These are phyloP conservation scores for Balearica regulorum DNA, from an alignment of 2,797 vertebrate species.

Conservation along the genomic window DNA sequence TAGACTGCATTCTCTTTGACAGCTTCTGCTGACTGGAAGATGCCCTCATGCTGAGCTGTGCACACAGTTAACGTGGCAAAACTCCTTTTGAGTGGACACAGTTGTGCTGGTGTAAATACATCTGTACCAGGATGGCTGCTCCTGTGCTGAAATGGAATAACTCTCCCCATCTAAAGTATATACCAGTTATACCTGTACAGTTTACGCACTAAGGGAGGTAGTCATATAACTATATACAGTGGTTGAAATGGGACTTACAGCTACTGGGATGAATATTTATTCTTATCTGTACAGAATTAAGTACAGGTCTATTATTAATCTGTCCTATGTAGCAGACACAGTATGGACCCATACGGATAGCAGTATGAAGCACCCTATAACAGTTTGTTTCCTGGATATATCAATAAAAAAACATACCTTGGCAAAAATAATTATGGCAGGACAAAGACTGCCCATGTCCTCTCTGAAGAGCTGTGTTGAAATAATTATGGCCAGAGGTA, in stretches of 20 bases:
- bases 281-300: background rate
- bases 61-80: background rate
- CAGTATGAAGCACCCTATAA: background rate
- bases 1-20: background rate
- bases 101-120: background rate
- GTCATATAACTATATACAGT: background rate
- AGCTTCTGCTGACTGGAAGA: background rate
- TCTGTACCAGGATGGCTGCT: background rate
- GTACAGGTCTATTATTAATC: background rate
- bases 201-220: background rate
- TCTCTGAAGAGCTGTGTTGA: background rate
- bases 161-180: background rate
- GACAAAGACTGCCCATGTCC: background rate
- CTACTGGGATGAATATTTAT: background rate
- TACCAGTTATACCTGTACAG: background rate
- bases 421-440: background rate
- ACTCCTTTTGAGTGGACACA: background rate
- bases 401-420: background rate
- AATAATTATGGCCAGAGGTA: background rate
- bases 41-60: background rate
- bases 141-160: background rate
- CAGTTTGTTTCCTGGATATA: background rate
- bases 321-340: background rate
- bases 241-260: background rate
- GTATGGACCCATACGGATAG: background rate